Percentiles rank a stretch among this genome's conserved stretches.
Conservation (phyloP, 2,113 vertebrate genomes). For the Accipiter virgatus region DNA sequence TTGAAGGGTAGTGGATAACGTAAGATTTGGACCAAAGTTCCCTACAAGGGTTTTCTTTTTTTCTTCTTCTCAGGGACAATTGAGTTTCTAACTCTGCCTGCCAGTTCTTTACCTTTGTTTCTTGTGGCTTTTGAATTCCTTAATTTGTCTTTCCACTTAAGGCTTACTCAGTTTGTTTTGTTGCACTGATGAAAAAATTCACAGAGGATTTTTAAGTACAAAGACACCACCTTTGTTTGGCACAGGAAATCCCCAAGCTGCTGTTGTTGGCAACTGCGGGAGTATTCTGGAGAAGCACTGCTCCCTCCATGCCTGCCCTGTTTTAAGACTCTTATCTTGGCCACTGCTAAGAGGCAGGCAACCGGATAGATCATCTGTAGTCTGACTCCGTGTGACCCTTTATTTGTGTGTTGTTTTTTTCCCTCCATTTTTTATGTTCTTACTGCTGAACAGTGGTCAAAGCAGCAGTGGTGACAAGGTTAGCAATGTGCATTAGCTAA, state of each 20-base stretch:
- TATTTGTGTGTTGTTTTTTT: not conserved
- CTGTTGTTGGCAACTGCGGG: not conserved
- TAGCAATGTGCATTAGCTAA: not conserved
- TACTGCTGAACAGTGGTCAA: not conserved
- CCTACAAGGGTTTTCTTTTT: not conserved
- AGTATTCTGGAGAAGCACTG: not conserved
- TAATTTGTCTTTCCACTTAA: not conserved
- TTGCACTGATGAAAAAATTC: not conserved
- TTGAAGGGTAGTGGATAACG: not conserved
- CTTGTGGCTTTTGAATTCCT: not conserved
- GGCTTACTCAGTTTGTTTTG: not conserved
- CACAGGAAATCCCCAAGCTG: conserved; percentile 11
- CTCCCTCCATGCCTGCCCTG: not conserved
- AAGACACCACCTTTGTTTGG: not conserved
- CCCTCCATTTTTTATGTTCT: not conserved
- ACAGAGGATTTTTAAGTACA: not conserved
- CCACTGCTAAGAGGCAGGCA: not conserved
- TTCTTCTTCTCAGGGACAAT: not conserved
- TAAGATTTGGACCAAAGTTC: not conserved
- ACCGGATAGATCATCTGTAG: not conserved
- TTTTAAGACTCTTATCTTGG: not conserved
- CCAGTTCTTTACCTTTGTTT: not conserved
- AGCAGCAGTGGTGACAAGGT: not conserved
- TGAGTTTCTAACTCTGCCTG: not conserved
- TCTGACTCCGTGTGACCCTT: not conserved